Percentiles rank a stretch among this genome's conserved stretches.
Evolutionary conservation across 2,113 vertebrate genomes (phyloP).

Genomic region (Lophotis ruficrista): DNA sequence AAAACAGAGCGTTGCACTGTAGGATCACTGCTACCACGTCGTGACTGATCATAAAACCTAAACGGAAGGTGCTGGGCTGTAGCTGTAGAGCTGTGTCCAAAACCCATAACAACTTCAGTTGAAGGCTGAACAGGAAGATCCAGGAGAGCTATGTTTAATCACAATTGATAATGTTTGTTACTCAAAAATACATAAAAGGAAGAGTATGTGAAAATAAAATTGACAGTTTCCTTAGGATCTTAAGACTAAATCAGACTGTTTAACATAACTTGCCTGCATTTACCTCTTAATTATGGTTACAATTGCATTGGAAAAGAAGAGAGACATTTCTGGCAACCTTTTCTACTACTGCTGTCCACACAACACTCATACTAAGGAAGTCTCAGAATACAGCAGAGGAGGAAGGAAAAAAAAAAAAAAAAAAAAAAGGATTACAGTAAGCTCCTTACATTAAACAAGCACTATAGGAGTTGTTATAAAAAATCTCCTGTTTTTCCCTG

Average conservation of each 20-base stretch:
- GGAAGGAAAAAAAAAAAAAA: too few relatives aligned
- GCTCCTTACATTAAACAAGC: background rate
- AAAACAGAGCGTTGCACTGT: constrained; percentile 88
- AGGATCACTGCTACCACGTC: constrained; percentile 88
- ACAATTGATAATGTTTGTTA: constrained; percentile 43
- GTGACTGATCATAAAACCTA: constrained; percentile 94
- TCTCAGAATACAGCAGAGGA: background rate
- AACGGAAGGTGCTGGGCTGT: constrained; percentile 89
- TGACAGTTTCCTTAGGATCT: background rate
- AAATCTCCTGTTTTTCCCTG: background rate
- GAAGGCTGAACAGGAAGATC: constrained; percentile 83
- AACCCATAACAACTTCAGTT: constrained; percentile 89
- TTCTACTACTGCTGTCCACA: background rate
- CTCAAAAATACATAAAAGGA: background rate
- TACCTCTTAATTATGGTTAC: background rate
- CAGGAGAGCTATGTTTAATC: constrained; percentile 78
- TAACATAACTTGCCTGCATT: background rate
- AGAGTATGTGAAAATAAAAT: background rate
- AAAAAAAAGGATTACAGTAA: background rate
- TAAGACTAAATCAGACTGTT: background rate
- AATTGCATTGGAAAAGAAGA: background rate
- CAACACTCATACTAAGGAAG: background rate
- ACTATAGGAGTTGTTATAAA: background rate
- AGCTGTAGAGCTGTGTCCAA: constrained; percentile 79
- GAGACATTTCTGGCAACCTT: background rate